These are phyloP conservation scores for Eupleurogrammus muticus DNA, from an alignment of 2,797 vertebrate genomes.

Conservation along the genomic window DNA sequence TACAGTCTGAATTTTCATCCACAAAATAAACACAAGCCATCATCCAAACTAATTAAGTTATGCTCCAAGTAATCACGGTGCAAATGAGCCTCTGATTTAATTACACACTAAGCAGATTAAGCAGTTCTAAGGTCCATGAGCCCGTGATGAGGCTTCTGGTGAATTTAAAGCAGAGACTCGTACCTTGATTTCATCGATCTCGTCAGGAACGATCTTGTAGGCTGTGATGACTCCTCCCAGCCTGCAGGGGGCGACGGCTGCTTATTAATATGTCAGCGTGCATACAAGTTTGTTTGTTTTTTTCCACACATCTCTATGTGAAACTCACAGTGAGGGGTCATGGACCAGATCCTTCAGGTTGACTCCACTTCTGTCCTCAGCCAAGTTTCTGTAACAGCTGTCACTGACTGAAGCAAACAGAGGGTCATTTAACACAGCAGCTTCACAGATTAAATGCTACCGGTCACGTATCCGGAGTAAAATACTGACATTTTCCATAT, in stretches of 20 bases:
- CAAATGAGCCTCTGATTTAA: no score
- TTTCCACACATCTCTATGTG: no score
- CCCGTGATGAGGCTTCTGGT: neutral
- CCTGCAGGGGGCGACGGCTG: constrained; percentile 82
- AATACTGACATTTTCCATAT: no score
- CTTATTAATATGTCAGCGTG: neutral
- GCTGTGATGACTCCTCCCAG: constrained; percentile 96
- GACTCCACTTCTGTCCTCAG: constrained; percentile 96
- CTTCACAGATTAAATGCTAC: neutral
- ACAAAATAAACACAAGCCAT: no score
- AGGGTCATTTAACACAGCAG: neutral
- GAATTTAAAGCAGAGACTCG: neutral
- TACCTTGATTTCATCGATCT: constrained; percentile 99
- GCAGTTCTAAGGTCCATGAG: no score
- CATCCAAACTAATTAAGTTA: no score
- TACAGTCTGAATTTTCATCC: no score
- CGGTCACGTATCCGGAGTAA: neutral
- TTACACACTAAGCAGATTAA: no score
- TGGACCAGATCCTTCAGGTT: constrained; percentile 98
- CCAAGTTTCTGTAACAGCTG: constrained; percentile 97
- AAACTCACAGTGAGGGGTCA: constrained; percentile 95
- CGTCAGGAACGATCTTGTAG: constrained; percentile 99
- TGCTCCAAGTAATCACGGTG: no score
- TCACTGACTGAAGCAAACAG: constrained; percentile 90
- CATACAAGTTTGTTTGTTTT: no score